Base-by-base conservation (phyloP, 2,797 vertebrate genomes). In the Sebastes vulpes region DNA sequence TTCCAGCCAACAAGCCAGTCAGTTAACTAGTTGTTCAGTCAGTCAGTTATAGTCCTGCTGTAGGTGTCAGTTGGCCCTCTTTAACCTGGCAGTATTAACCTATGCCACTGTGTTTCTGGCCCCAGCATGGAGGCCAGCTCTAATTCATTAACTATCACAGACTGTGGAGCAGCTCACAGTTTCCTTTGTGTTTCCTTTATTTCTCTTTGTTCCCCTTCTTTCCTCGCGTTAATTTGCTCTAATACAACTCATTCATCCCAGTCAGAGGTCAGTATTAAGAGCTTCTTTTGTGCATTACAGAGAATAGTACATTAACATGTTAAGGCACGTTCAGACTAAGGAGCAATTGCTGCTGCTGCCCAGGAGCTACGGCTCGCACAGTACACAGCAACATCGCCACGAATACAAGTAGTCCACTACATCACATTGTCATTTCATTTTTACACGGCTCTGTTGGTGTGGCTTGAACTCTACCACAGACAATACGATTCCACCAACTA, bases 21-120 rank as follows among this genome's bases (percentile, higher is more conserved):
- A 46, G 12, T 50, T 20, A 50, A n/a, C 18, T 48, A n/a, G 48
- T 32, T 69, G 9, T 69, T 18, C 6, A 58, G 7, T 56, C 25
- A 35, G 8, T 72, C 28, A 48, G 29, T 59, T 6, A 18, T 48
- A n/a, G 42, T 48, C 42, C 25, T 53, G 1, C 72, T 53, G 6
- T 75, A 67, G 21, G 32, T 69, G 26, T 72, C 28, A 56, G 21
- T 54, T 21, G 23, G 21, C 60, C 75, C 25, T 53, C 18, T 77
- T 70, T 65, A 87, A 76, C 71, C 65, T 67, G 57, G 69, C 81
- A 79, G 59, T 88, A 68, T 86, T 74, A 86, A 79, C 83, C 82
- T 75, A 82, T 88, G 77, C 77, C 91, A 89, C 90, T 95, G 92
- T 94, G 92, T 89, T 87, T 83, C 78, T 85, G 80, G 73, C 71